Evolutionary conservation across 2,797 vertebrate genomes (phyloP).

Genomic region (Chelon auratus): DNA sequence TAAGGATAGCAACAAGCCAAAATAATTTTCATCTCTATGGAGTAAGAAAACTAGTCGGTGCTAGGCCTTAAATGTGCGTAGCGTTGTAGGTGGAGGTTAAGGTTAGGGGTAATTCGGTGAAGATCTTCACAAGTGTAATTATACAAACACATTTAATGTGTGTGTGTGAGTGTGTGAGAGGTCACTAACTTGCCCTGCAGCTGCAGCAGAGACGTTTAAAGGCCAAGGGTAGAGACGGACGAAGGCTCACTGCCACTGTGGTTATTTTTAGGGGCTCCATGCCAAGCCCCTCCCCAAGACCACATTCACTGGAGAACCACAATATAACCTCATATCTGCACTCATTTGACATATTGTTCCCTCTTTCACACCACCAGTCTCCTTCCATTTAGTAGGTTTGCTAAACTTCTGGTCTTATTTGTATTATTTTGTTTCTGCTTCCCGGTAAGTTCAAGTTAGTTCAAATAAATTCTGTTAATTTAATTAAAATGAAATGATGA

Average conservation of each 20-base stretch:
- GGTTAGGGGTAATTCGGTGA: conserved; percentile 52
- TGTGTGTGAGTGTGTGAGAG: conserved; percentile 51
- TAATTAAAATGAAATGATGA: conserved; percentile 8
- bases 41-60: conserved; percentile 6
- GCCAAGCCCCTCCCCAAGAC: conserved; percentile 9
- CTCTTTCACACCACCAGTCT: not conserved
- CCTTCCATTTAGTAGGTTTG: not conserved
- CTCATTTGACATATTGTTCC: not conserved
- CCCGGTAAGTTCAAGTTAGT: not conserved
- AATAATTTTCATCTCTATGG: conserved; percentile 4
- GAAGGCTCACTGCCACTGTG: conserved; percentile 14
- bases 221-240: conserved; percentile 47
- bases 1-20: not conserved
- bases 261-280: conserved; percentile 46
- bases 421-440: not conserved
- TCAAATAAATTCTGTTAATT: not conserved
- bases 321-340: conserved; percentile 10
- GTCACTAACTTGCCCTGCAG: conserved; percentile 49
- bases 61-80: conserved; percentile 18
- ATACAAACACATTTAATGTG: conserved; percentile 26
- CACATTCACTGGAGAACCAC: conserved; percentile 19
- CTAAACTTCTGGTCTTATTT: conserved; percentile 6
- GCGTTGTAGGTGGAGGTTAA: conserved; percentile 34
- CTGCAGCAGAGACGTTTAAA: conserved; percentile 49
- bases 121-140: conserved; percentile 55